phyloP scores from a whole-genome alignment of 2,888 invertebrate genomes.

The Dasysyrphus albostriatus region DNA sequence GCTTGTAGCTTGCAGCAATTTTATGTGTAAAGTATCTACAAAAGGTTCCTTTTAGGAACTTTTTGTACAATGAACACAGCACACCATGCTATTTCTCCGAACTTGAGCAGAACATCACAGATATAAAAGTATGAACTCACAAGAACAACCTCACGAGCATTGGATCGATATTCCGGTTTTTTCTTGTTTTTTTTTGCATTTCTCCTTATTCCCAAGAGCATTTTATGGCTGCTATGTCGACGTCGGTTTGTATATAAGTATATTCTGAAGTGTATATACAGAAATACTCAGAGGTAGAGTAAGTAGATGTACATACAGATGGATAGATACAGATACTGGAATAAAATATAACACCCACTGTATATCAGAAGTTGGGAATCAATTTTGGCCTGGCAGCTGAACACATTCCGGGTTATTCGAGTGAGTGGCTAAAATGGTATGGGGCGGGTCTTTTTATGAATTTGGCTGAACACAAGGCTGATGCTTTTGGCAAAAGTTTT shows the following conservation, averaged over 20 bases:
- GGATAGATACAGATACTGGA: conserved; percentile 46
- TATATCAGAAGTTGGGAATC: conserved; percentile 64
- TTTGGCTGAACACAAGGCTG: conserved; percentile 65
- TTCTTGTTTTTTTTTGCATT: conserved; percentile 18
- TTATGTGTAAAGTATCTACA: conserved; percentile 6
- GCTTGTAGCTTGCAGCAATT: background rate
- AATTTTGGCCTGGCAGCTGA: conserved; percentile 69
- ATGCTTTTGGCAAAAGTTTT: conserved; percentile 69
- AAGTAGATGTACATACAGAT: conserved; percentile 30
- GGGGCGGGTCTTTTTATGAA: conserved; percentile 25
- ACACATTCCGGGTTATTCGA: conserved; percentile 53
- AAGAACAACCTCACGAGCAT: conserved; percentile 61
- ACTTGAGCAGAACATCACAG: background rate
- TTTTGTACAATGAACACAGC: background rate
- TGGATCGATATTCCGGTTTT: conserved; percentile 64
- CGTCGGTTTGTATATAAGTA: conserved; percentile 20
- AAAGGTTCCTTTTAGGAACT: conserved; percentile 9
- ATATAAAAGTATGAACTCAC: conserved; percentile 38
- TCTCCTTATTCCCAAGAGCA: conserved; percentile 49
- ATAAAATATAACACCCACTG: conserved; percentile 59
- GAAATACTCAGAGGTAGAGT: background rate
- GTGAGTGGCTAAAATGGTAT: conserved; percentile 51
- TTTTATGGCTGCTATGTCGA: conserved; percentile 36
- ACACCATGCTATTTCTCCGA: background rate
- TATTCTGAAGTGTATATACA: background rate